Evolutionary conservation across 2,113 vertebrate species (phyloP).

Genomic region (Apaloderma vittatum): DNA sequence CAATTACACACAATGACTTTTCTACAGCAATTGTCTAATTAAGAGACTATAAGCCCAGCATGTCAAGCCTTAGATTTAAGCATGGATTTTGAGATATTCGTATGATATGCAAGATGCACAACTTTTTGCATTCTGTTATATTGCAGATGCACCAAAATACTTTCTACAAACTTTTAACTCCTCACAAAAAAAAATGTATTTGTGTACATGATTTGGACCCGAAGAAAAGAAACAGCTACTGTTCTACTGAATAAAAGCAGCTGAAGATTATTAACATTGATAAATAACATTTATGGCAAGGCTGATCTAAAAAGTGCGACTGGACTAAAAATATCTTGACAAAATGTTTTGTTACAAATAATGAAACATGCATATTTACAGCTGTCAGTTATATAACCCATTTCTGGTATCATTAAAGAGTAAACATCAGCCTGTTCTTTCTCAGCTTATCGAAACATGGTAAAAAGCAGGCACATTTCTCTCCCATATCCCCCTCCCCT

Average conservation of each 20-base stretch:
- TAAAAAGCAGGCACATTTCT: neutral
- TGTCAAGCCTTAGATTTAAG: neutral
- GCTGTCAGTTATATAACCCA: slow-evolving; percentile 46
- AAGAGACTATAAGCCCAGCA: neutral
- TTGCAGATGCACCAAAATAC: neutral
- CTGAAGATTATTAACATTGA: neutral
- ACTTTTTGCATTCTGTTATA: slow-evolving; percentile 39
- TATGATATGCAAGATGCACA: neutral
- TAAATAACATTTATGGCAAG: neutral
- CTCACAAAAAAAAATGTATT: neutral
- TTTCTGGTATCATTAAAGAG: neutral
- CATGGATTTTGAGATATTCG: neutral
- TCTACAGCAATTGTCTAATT: slow-evolving; percentile 27
- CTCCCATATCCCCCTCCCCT: slow-evolving; percentile 8
- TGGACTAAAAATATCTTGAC: neutral
- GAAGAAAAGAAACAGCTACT: neutral
- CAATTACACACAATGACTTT: slow-evolving; percentile 35
- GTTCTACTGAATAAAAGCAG: neutral
- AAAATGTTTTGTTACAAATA: neutral
- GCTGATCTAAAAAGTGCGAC: neutral
- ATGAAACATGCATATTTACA: slow-evolving; percentile 27
- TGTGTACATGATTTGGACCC: neutral
- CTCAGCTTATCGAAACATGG: neutral
- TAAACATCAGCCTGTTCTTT: slow-evolving; percentile 25
- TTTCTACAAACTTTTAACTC: slow-evolving; percentile 30